A percentile compares a stretch with the other conserved stretches of the same genome.
Evolutionary conservation across 2,113 vertebrate species (phyloP).

Genomic region (Propithecus coquereli): DNA sequence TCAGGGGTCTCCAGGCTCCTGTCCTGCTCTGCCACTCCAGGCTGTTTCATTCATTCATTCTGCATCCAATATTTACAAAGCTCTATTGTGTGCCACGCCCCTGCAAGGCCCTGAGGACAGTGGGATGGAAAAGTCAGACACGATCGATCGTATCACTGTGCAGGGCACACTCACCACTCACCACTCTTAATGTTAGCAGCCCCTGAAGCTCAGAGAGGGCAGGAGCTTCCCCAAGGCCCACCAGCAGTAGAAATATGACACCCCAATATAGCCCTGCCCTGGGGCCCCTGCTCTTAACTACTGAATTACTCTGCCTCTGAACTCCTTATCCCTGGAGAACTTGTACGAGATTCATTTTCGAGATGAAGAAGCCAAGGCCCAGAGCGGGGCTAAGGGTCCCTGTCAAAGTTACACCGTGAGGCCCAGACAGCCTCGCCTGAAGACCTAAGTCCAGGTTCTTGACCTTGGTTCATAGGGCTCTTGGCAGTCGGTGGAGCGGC

Average conservation of each 20-base stretch:
- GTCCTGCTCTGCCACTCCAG: neutral
- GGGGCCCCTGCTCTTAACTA: neutral
- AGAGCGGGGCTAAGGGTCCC: neutral
- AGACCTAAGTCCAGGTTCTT: neutral
- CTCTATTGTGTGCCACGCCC: neutral
- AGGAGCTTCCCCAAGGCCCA: neutral
- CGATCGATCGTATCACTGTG: fast-evolving
- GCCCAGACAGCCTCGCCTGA: neutral
- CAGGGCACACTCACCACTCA: neutral
- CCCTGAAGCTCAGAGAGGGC: neutral
- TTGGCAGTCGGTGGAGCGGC: neutral
- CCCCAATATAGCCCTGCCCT: neutral
- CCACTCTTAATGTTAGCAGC: neutral
- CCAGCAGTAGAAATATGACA: neutral
- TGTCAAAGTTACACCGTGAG: neutral
- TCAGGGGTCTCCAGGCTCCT: neutral
- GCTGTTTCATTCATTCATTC: neutral
- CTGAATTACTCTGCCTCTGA: neutral
- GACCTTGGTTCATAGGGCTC: neutral
- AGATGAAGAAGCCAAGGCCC: neutral
- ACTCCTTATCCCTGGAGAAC: neutral
- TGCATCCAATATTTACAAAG: neutral
- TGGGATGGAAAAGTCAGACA: neutral
- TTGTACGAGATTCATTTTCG: neutral
- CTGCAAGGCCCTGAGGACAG: neutral